A percentile compares a stretch with the other conserved stretches of the same genome.
Conservation (phyloP, 2,113 vertebrate genomes). For the Solea solea region DNA sequence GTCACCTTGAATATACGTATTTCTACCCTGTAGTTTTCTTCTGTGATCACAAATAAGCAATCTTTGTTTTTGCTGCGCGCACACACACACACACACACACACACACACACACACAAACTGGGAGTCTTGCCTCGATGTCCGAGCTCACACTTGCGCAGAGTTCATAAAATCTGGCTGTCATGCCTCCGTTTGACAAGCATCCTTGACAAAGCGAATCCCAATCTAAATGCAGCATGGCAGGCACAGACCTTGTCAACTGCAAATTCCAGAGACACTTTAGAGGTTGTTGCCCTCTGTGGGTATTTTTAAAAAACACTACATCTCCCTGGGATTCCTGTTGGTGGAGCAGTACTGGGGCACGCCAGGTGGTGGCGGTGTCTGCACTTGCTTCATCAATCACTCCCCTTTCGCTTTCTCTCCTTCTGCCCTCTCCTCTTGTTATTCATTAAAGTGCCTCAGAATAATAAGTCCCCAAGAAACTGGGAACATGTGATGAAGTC, state of each 20-base stretch:
- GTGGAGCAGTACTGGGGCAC: constrained; percentile 70
- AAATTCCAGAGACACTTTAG: constrained; percentile 75
- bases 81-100: constrained; percentile 27
- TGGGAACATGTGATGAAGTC: constrained; percentile 85
- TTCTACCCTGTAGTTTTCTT: constrained; percentile 52
- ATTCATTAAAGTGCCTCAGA: constrained; percentile 85
- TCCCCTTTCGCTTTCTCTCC: constrained; percentile 61
- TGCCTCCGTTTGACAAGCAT: constrained; percentile 72
- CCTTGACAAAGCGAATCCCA: constrained; percentile 78
- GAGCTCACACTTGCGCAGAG: constrained; percentile 50
- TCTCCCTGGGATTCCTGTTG: constrained; percentile 27
- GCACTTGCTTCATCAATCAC: constrained; percentile 82
- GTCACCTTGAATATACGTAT: constrained; percentile 63
- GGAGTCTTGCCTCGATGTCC: constrained; percentile 63
- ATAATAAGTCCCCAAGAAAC: constrained; percentile 88
- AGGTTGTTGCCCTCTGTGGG: constrained; percentile 70
- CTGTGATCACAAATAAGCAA: constrained; percentile 31
- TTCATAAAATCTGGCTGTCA: constrained; percentile 77
- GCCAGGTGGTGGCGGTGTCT: constrained; percentile 84
- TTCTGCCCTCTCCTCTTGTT: constrained; percentile 79
- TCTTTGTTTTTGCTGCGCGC: constrained; percentile 17
- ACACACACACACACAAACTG: constrained; percentile 30
- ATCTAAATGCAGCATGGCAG: constrained; percentile 75
- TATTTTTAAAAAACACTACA: constrained; percentile 62
- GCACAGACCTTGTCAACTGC: constrained; percentile 75